Evolutionary conservation across 2,888 invertebrate species (phyloP), one percentile per base, ranked within the genome.

Genomic region (Drosophila pseudotakahashii): DNA sequence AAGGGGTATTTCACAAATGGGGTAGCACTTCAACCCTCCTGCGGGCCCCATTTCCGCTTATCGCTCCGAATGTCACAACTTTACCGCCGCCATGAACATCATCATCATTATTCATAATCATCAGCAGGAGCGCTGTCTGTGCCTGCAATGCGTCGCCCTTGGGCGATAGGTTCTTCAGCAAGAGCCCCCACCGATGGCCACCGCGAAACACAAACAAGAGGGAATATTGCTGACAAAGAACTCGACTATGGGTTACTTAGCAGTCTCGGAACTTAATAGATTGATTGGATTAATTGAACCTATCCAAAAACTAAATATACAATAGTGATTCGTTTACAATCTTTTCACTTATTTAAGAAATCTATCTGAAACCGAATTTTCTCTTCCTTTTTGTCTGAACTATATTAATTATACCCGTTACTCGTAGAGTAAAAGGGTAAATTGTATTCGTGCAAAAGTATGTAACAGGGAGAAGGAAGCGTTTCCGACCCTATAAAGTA

Each of bases 81-180:
- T 79, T 76, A 63, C 72, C 69, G 66, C 51, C 71, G 67, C 42
- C 73, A 55, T 68, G 71, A 82, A 82, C 76, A 79, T 76, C 79
- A 79, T 81, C 81, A 81, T 81, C 74, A 70, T 69, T 69, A 68
- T 47, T 58, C 61, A 58, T 62, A 55, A 79, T 74, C 76, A 78
- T 82, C 81, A 82, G 82, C 77, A 62, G 57, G 72, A 74, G 51
- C 62, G 4, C 34, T 54, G 76, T 72, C 82, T 79, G 77, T 59
- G 77, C 60, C 72, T 73, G 78, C 78, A 75, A 71, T 77, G 66
- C 68, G 80, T 80, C 70, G 80, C 78, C 78, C 44, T 45, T 37
- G 82, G 78, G 54, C 69, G 70, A 52, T 60, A 69, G 62, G 61
- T 69, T 72, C 62, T 32, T 37, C 39, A 36, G 55, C 23, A 41